Percentiles rank a stretch among this genome's conserved stretches.
phyloP scores from a whole-genome alignment of 2,797 vertebrate species.

The Coilia nasus region DNA sequence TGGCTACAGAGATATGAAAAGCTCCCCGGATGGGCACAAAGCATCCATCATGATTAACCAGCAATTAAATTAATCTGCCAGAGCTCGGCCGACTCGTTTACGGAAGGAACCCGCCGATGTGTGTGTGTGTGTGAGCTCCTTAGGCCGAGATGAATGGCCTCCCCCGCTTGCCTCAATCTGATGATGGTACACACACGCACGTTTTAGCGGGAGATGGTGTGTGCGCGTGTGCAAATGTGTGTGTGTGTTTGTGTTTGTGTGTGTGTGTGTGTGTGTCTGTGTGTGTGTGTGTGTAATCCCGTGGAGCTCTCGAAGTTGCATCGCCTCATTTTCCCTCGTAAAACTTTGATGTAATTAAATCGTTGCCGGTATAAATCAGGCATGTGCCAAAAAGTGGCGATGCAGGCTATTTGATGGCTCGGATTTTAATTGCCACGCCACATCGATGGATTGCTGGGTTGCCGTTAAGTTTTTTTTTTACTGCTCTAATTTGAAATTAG shows the following conservation, averaged over 20 bases:
- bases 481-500: background rate
- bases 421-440: background rate
- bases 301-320: background rate
- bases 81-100: conserved; percentile 61
- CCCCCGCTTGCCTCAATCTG: conserved; percentile 42
- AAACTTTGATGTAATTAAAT: conserved; percentile 21
- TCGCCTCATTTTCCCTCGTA: background rate
- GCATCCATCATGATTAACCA: conserved; percentile 66
- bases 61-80: conserved; percentile 62
- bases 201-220: background rate
- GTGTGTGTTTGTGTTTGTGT: background rate
- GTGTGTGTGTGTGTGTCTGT: background rate
- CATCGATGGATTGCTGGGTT: background rate
- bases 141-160: conserved; percentile 53
- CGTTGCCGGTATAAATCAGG: background rate
- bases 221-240: background rate
- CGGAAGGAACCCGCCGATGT: background rate
- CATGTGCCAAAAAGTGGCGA: background rate
- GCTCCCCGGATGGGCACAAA: conserved; percentile 46
- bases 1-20: conserved; percentile 58
- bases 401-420: background rate
- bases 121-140: conserved; percentile 8
- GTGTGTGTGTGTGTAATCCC: background rate
- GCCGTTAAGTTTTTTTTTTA: background rate
- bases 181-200: background rate